Evolutionary conservation across 2,113 vertebrate genomes (phyloP).

Genomic region (Peucedramus taeniatus): DNA sequence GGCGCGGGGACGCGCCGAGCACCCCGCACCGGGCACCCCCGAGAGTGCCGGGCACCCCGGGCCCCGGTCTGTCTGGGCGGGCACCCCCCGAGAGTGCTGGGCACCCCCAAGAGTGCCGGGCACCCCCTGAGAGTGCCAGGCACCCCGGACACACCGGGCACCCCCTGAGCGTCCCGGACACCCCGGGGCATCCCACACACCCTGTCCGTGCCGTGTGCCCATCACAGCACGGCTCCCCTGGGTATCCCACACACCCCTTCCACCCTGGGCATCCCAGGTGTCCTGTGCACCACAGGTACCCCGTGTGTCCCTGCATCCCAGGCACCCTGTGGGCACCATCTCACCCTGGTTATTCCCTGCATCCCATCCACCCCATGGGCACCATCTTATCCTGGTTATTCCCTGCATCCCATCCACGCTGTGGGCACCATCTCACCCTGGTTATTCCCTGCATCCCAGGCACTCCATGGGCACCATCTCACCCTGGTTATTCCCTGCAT

Average conservation of each 20-base stretch:
- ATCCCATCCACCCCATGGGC: no score
- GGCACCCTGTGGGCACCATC: no score
- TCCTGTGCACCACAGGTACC: background rate
- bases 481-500: background rate
- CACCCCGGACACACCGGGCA: rapidly evolving
- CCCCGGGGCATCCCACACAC: background rate
- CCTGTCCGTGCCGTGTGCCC: background rate
- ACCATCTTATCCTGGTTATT: no score
- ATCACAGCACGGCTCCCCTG: rapidly evolving
- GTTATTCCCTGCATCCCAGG: background rate
- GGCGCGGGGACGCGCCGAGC: background rate
- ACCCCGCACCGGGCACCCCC: background rate
- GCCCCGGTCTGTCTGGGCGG: no score
- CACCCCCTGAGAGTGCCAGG: background rate
- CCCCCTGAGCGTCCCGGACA: background rate
- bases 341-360: no score
- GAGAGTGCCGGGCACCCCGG: no score
- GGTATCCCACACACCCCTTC: rapidly evolving
- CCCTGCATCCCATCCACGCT: no score
- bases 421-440: no score
- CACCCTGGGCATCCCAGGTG: background rate
- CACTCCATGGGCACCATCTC: no score
- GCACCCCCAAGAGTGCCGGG: rapidly evolving
- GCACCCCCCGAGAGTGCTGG: background rate
- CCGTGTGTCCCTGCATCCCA: background rate